phyloP scores from a whole-genome alignment of 1,140 invertebrate species.

The Ceratina japonica region DNA sequence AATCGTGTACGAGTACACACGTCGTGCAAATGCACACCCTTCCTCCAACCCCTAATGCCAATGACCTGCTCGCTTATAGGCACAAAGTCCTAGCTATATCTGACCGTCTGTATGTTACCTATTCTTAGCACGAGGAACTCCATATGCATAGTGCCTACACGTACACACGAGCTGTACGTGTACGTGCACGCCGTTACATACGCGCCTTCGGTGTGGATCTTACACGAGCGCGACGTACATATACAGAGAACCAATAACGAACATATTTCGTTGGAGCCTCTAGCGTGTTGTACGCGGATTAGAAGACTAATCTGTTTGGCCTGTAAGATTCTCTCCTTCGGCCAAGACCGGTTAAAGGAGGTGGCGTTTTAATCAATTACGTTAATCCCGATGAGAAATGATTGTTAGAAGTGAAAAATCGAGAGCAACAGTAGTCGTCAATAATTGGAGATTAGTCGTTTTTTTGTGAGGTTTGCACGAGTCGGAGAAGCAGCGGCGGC shows the following conservation, averaged over 20 bases:
- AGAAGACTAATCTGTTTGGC: constrained; percentile 3
- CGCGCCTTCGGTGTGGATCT: constrained; percentile 40
- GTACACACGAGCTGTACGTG: constrained; percentile 40
- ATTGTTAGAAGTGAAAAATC: constrained; percentile 39
- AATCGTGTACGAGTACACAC: constrained; percentile 53
- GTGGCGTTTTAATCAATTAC: neutral
- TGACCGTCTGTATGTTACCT: constrained; percentile 71
- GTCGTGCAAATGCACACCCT: constrained; percentile 66
- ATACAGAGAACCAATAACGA: constrained; percentile 63
- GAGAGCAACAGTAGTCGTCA: constrained; percentile 38
- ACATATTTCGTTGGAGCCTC: constrained; percentile 44
- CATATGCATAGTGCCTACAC: constrained; percentile 60
- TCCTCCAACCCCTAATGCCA: constrained; percentile 74
- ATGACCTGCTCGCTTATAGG: constrained; percentile 75
- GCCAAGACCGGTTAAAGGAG: neutral
- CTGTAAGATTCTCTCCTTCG: constrained; percentile 2
- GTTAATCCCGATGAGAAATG: neutral
- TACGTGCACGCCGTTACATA: constrained; percentile 42
- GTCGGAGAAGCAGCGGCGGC: constrained; percentile 55
- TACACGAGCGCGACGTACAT: constrained; percentile 32
- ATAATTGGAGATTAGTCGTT: constrained; percentile 47
- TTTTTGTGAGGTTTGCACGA: constrained; percentile 51
- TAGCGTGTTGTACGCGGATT: neutral
- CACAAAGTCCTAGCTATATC: constrained; percentile 73
- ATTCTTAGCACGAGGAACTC: constrained; percentile 72